A percentile compares a stretch with the other conserved stretches of the same genome.
Conservation (phyloP, 1,140 invertebrate species). For the Yoshiicerus persimilis region DNA sequence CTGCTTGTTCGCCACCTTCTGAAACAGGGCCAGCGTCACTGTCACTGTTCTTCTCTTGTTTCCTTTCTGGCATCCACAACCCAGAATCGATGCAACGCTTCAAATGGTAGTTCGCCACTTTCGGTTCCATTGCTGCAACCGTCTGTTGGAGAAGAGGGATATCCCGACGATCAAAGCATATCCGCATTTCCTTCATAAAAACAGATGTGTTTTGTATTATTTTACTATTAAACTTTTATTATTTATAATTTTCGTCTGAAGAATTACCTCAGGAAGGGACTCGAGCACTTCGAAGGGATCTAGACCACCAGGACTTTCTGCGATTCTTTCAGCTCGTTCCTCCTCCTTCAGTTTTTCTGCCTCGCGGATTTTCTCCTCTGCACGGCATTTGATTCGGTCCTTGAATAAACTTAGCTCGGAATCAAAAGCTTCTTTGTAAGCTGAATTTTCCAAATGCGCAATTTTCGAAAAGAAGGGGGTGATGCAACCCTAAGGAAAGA, state of each 20-base stretch:
- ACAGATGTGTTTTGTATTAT: not conserved
- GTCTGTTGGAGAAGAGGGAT: conserved; percentile 84
- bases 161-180: conserved; percentile 78
- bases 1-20: too few species aligned
- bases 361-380: conserved; percentile 83
- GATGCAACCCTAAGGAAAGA: conserved; percentile 66
- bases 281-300: conserved; percentile 98
- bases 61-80: conserved; percentile 81
- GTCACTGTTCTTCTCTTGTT: not conserved
- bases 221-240: not conserved
- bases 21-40: too few species aligned
- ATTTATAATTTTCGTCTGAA: not conserved
- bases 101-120: conserved; percentile 92
- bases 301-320: conserved; percentile 84
- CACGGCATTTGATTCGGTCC: conserved; percentile 75
- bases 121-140: conserved; percentile 82
- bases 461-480: conserved; percentile 85
- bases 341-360: conserved; percentile 65
- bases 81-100: conserved; percentile 96
- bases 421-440: conserved; percentile 92
- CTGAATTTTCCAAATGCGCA: conserved; percentile 76
- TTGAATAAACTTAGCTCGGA: conserved; percentile 91
- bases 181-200: conserved; percentile 57
- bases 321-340: conserved; percentile 77
- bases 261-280: conserved; percentile 80